These are phyloP conservation scores for Hephaestus fuliginosus DNA, from an alignment of 2,797 vertebrate species.

Conservation along the genomic window DNA sequence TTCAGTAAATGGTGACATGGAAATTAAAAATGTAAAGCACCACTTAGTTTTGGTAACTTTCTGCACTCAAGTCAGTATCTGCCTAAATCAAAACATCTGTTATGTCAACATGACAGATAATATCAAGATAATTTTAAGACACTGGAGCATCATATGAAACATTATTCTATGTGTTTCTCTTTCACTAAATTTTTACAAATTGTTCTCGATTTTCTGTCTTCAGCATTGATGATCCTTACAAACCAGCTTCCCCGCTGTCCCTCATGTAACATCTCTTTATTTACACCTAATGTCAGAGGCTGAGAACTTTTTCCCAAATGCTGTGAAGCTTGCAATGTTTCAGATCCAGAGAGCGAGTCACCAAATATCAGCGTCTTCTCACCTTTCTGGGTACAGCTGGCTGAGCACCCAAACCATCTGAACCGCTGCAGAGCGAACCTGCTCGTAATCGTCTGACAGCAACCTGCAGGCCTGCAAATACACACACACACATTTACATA, in stretches of 20 bases:
- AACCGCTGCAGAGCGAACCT: slow-evolving; percentile 96
- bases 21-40: neutral
- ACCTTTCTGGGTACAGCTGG: slow-evolving; percentile 97
- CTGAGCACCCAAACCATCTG: slow-evolving; percentile 98
- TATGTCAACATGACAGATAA: neutral
- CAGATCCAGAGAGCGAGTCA: neutral
- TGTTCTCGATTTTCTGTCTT: neutral
- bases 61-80: no score
- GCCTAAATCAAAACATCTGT: slow-evolving; percentile 1
- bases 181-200: neutral
- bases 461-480: slow-evolving; percentile 92
- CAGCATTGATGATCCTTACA: neutral
- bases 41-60: neutral
- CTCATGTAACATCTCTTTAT: neutral
- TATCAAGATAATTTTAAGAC: neutral
- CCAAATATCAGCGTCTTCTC: slow-evolving; percentile 12
- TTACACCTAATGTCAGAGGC: neutral
- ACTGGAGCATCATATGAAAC: neutral
- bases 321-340: neutral
- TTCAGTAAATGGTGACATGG: neutral
- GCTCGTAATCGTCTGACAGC: slow-evolving; percentile 95
- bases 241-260: neutral
- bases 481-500: neutral
- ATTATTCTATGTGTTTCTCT: neutral
- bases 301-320: neutral